A percentile compares a stretch with the other conserved stretches of the same genome.
These are phyloP conservation scores for Chelidonichthys spinosus DNA, from an alignment of 2,797 vertebrate genomes.

Conservation along the genomic window DNA sequence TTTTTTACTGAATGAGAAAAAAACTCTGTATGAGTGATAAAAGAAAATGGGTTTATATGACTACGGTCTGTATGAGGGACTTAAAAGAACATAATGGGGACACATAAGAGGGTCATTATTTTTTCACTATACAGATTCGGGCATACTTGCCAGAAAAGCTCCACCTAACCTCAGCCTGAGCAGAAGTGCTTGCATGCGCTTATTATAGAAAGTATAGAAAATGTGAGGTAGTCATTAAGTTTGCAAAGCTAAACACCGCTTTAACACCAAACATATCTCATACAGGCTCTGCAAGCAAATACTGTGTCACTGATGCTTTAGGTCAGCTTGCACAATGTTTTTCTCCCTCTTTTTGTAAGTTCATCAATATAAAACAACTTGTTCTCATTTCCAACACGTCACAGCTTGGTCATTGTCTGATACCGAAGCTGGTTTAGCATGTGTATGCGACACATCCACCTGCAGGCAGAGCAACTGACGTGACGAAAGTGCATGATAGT, in stretches of 20 bases:
- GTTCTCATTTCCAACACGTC: no score
- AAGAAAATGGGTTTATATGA: neutral
- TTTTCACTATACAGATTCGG: no score
- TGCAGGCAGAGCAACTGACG: no score
- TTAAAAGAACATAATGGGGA: neutral
- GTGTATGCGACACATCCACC: no score
- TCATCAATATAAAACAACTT: neutral
- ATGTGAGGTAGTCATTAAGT: neutral
- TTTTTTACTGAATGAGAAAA: constrained; percentile 15
- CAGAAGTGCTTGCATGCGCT: neutral
- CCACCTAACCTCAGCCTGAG: neutral
- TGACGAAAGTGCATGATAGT: no score
- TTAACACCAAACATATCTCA: neutral
- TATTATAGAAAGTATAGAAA: neutral
- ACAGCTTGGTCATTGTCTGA: no score
- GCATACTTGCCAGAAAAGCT: neutral
- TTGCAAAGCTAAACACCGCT: neutral
- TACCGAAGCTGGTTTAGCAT: no score
- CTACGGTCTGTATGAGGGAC: neutral
- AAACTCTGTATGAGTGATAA: neutral
- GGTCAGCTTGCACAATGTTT: neutral
- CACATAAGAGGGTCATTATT: neutral
- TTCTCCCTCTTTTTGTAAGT: neutral
- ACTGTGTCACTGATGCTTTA: neutral
- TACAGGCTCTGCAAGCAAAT: neutral